These are phyloP conservation scores for Alcedo quadribrachys DNA, from an alignment of 2,797 vertebrate genomes.

Conservation along the genomic window DNA sequence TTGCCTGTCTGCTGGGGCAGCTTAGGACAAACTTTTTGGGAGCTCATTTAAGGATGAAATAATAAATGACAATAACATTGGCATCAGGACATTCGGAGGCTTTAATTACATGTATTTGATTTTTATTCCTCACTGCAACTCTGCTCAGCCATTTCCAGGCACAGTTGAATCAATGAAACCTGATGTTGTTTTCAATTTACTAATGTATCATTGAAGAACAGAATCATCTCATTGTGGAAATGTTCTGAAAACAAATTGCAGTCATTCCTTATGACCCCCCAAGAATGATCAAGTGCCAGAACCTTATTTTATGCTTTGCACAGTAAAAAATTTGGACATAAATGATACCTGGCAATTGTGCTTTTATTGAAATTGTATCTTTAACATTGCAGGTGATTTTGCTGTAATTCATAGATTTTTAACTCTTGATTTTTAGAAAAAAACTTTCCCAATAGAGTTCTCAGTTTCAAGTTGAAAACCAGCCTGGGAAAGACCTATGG, in stretches of 20 bases:
- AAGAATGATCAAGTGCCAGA: background rate
- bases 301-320: background rate
- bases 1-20: background rate
- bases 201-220: conserved; percentile 15
- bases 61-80: conserved; percentile 22
- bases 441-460: background rate
- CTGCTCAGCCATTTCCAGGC: conserved; percentile 4
- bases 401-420: background rate
- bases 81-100: background rate
- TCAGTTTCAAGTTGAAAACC: background rate
- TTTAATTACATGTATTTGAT: conserved; percentile 47
- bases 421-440: background rate
- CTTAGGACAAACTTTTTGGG: background rate
- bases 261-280: background rate
- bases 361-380: background rate
- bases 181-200: conserved; percentile 33
- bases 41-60: background rate
- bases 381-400: background rate
- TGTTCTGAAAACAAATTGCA: conserved; percentile 2
- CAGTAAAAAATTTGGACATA: background rate
- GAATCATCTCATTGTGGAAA: background rate
- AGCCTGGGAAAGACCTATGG: background rate
- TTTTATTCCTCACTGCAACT: conserved; percentile 33
- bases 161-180: conserved; percentile 17
- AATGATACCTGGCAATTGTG: background rate